Conservation (phyloP, 2,113 vertebrate species). For the Cariama cristata region DNA sequence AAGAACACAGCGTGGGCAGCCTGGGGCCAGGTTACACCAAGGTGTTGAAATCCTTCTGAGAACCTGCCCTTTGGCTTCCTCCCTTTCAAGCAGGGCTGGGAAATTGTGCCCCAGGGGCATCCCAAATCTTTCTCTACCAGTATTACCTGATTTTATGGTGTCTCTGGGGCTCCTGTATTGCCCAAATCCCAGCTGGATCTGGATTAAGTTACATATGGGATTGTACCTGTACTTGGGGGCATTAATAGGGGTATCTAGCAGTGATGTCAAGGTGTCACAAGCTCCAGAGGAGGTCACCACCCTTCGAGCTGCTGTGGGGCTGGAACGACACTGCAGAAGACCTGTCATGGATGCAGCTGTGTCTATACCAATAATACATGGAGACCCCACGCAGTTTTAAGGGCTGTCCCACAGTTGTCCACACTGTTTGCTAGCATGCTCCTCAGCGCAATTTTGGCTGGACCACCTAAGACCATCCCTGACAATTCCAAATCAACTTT, state of each 20-base stretch:
- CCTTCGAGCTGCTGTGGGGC: neutral
- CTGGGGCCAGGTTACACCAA: neutral
- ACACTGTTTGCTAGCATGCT: neutral
- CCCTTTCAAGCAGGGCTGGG: neutral
- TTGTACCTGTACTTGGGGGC: accelerated
- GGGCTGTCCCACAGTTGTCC: neutral
- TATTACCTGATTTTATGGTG: neutral
- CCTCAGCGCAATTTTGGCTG: accelerated
- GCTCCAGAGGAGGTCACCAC: neutral
- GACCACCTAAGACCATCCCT: neutral
- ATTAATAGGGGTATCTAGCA: neutral
- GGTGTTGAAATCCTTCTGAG: neutral
- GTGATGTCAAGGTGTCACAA: neutral
- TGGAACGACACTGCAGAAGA: neutral
- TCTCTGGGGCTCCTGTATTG: neutral
- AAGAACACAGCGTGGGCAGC: accelerated
- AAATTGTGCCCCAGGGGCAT: neutral
- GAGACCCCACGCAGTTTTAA: neutral
- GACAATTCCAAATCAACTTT: neutral
- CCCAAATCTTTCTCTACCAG: neutral
- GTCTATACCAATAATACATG: accelerated
- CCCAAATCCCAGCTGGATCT: neutral
- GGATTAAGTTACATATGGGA: neutral
- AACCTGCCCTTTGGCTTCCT: neutral
- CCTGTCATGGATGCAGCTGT: neutral